Percentiles rank a stretch among this genome's conserved stretches.
Conservation (phyloP, 2,113 vertebrate species). For the Corvus cornix region DNA sequence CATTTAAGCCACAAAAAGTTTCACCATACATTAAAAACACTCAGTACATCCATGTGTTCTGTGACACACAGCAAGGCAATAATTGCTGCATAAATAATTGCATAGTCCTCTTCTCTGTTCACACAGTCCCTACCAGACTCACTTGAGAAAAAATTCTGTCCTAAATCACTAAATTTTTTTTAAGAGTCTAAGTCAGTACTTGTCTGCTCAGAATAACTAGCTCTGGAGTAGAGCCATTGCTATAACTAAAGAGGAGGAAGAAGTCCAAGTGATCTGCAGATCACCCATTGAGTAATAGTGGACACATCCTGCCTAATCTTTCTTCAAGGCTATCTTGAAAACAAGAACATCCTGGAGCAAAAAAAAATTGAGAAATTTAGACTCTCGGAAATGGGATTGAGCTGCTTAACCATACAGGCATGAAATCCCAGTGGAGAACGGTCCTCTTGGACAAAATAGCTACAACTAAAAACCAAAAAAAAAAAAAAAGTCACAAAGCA, state of each 20-base stretch:
- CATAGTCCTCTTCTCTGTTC: not conserved
- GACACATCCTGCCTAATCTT: not conserved
- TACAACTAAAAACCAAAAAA: not conserved
- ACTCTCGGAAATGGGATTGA: not conserved
- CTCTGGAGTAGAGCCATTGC: not conserved
- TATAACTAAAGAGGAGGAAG: not conserved
- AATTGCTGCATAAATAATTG: not conserved
- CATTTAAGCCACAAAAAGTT: not conserved
- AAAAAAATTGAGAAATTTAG: not conserved
- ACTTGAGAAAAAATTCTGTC: not conserved
- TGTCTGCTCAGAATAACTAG: not conserved
- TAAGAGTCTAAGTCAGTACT: not conserved
- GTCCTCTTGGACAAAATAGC: not conserved
- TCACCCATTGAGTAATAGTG: not conserved
- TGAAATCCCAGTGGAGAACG: not conserved
- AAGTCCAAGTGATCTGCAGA: not conserved
- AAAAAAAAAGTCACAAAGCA: not conserved
- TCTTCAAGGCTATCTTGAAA: not conserved
- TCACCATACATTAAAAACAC: not conserved
- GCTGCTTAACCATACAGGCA: not conserved
- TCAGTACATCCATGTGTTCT: not conserved
- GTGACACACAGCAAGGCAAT: not conserved
- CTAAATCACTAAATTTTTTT: not conserved
- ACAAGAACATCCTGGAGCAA: not conserved
- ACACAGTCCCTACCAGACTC: not conserved